Base-by-base conservation (phyloP, 2,888 invertebrate genomes). In the Oxycera nigricornis region DNA sequence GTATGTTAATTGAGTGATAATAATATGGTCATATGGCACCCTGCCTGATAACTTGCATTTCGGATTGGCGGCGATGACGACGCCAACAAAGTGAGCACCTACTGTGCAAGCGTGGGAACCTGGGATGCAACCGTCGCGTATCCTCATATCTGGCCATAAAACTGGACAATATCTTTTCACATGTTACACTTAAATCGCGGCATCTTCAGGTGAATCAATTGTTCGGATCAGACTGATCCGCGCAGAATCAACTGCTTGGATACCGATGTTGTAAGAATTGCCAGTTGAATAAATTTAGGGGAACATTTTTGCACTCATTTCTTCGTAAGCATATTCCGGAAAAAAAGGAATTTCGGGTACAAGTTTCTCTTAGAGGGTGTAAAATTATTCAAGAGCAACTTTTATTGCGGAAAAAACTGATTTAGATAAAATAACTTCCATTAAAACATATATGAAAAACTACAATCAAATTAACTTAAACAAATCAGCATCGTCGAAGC, bases 21-120 rank as follows among this genome's bases (percentile, higher is more conserved):
- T 70, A 70, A 70, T n/a, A n/a, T 28, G 55, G 55, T 70, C 70
- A 70, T 70, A 70, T 70, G 70, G 70, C 70, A 52, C 55, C 14
- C 55, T 52, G 70, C 24, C 30, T 55, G 50, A 31, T 31, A 55
- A 70, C 55, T 26, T 41, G 11, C 65, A 68, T 50, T 70, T 52
- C 70, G 28, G 14, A 50, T 26, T 46, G 17, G 17, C 46, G 46
- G 17, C 46, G 17, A 17, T 17, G 46, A 46, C 46, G 17, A 17
- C 46, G 17, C 17, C 17, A 14, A 41, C 24, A 41, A 65, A 65
- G 20, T 14, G 28, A 68, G 46, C 28, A 22, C 50, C 68, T 20
- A 9, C 46, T 30, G 28, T 26, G n/a, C 17, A 20, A 68, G 22
- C 68, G 68, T 68, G 68, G 50, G 68, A 68, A 68, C 17, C 17